Evolutionary conservation across 2,113 vertebrate species (phyloP).

Genomic region (Reinhardtius hippoglossoides): DNA sequence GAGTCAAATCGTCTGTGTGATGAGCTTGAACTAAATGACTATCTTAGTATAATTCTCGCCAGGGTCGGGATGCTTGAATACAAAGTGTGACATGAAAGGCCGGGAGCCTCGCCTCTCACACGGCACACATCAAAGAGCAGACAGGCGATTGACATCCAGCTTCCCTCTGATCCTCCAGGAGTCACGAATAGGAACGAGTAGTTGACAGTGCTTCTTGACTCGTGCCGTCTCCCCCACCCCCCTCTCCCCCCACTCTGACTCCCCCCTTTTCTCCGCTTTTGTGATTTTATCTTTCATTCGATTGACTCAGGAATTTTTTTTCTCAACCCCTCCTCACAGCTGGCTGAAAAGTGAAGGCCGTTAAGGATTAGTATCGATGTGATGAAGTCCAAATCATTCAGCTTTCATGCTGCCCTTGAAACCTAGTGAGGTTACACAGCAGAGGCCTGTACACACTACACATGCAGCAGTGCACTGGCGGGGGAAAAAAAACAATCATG

Average conservation of each 20-base stretch:
- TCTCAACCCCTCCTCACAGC: constrained; percentile 45
- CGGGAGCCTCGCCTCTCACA: constrained; percentile 40
- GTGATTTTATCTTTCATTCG: constrained; percentile 28
- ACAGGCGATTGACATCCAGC: constrained; percentile 53
- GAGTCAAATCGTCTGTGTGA: constrained; percentile 48
- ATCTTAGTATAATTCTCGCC: constrained; percentile 53
- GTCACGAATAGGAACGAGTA: constrained; percentile 46
- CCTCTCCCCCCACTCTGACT: not conserved
- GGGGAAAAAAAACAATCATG: too few species aligned
- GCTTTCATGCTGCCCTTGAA: constrained; percentile 65
- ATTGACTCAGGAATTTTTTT: constrained; percentile 26
- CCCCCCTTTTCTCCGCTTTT: constrained; percentile 9
- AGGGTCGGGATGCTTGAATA: constrained; percentile 46
- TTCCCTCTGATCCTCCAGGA: constrained; percentile 65
- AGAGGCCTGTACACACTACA: constrained; percentile 25
- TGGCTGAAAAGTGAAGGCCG: constrained; percentile 58
- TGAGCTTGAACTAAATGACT: constrained; percentile 61
- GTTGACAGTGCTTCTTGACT: constrained; percentile 51
- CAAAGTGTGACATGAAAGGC: constrained; percentile 65
- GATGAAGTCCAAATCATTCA: constrained; percentile 65
- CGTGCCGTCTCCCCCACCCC: constrained; percentile 9
- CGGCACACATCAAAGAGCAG: constrained; percentile 67
- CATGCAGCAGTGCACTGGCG: not conserved
- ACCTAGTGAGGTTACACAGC: constrained; percentile 35
- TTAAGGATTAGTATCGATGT: constrained; percentile 58